Conservation (phyloP, 2,113 vertebrate species). For the Tachycineta bicolor region DNA sequence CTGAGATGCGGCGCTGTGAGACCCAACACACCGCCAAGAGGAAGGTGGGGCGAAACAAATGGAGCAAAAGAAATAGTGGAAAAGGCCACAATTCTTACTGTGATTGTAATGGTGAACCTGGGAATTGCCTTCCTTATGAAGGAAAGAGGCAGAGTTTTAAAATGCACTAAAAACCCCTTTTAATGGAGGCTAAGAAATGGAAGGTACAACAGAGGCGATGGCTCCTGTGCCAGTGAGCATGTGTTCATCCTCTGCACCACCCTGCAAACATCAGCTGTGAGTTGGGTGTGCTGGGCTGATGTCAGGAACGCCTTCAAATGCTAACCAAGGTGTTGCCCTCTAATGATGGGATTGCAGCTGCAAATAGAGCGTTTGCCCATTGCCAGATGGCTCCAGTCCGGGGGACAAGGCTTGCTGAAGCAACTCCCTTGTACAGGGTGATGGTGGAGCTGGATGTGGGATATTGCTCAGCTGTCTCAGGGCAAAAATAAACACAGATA, state of each 20-base stretch:
- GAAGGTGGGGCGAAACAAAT: not conserved
- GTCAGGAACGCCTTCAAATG: not conserved
- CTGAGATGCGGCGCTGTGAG: not conserved
- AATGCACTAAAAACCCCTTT: not conserved
- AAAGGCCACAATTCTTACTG: not conserved
- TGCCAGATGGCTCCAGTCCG: fast-evolving
- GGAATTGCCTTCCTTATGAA: not conserved
- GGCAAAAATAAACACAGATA: slow-evolving; percentile 25
- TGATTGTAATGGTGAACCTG: not conserved
- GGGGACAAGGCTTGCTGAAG: not conserved
- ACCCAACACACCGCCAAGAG: not conserved
- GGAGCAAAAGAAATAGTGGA: not conserved
- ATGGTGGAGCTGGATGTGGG: not conserved
- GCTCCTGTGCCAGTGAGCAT: not conserved
- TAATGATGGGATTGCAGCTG: not conserved
- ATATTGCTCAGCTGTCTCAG: not conserved
- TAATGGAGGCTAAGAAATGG: not conserved
- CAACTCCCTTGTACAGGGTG: not conserved
- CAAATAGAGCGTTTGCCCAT: not conserved
- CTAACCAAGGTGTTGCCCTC: not conserved
- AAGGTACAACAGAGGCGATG: not conserved
- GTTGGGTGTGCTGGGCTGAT: not conserved
- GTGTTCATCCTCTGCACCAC: not conserved
- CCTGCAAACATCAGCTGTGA: not conserved
- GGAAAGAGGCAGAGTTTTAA: not conserved